Conservation (phyloP, 2,113 vertebrate genomes). For the Mixornis gularis region DNA sequence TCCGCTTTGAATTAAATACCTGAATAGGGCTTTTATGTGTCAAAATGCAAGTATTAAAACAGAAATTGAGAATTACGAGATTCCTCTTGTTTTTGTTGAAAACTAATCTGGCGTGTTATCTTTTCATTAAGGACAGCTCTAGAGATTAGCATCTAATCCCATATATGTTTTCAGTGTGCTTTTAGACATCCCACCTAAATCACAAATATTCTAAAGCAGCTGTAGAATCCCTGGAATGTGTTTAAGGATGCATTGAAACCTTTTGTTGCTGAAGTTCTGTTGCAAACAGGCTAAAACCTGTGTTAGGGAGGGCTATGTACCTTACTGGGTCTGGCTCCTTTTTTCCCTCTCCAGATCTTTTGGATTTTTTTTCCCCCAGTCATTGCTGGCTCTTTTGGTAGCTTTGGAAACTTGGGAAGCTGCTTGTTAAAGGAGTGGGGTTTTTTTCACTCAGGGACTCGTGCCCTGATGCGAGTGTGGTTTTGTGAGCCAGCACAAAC, state of each 20-base stretch:
- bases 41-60: not conserved
- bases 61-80: not conserved
- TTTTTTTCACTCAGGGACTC: not conserved
- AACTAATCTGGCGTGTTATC: not conserved
- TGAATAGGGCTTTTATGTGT: not conserved
- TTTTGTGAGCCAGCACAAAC: not conserved
- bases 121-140: constrained; percentile 5
- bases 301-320: fast-evolving
- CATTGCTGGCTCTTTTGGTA: not conserved
- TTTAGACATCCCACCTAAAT: not conserved
- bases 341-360: not conserved
- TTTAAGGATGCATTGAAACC: not conserved
- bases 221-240: not conserved
- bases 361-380: not conserved
- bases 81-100: not conserved
- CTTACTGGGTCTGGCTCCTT: not conserved
- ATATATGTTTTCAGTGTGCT: not conserved
- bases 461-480: not conserved
- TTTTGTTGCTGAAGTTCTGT: not conserved
- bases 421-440: not conserved
- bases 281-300: not conserved
- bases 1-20: not conserved
- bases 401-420: not conserved
- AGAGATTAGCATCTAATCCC: not conserved
- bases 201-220: not conserved